A percentile compares a stretch with the other conserved stretches of the same genome.
These are phyloP conservation scores for Lochmaea capreae DNA, from an alignment of 2,888 invertebrate genomes.

Conservation along the genomic window DNA sequence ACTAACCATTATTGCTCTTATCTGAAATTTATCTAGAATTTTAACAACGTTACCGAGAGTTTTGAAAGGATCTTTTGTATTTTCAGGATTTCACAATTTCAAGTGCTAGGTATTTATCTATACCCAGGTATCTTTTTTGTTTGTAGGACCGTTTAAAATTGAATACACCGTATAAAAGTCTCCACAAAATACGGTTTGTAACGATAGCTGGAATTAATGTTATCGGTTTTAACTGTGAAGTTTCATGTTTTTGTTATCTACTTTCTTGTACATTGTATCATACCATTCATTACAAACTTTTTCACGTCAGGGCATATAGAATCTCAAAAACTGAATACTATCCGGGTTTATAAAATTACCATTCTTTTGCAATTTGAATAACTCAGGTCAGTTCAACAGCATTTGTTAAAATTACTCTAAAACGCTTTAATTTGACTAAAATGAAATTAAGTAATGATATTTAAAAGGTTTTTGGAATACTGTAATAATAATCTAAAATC, in stretches of 20 bases:
- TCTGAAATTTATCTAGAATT: constrained; percentile 18
- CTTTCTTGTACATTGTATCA: not conserved
- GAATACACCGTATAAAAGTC: not conserved
- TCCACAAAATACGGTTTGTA: constrained; percentile 2
- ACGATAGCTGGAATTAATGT: not conserved
- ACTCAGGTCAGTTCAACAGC: no score
- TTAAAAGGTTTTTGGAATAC: no score
- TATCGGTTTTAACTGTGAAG: constrained; percentile 1
- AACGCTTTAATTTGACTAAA: no score
- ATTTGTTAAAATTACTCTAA: no score
- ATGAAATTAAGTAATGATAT: no score
- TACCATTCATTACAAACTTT: not conserved
- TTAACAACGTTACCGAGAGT: constrained; percentile 25
- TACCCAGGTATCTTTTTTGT: constrained; percentile 11
- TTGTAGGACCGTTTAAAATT: constrained; percentile 20
- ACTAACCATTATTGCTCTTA: constrained; percentile 25
- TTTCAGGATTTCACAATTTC: constrained; percentile 1
- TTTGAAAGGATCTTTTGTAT: constrained; percentile 18
- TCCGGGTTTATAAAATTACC: no score
- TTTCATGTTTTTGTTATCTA: constrained; percentile 4
- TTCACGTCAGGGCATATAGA: not conserved
- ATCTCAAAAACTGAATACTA: no score
- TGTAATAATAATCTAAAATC: no score
- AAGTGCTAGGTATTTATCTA: constrained; percentile 24
- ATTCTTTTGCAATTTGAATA: no score